Evolutionary conservation across 2,888 invertebrate genomes (phyloP), one percentile per base, ranked within the genome.

Genomic region (Ormyrus nitidulus): DNA sequence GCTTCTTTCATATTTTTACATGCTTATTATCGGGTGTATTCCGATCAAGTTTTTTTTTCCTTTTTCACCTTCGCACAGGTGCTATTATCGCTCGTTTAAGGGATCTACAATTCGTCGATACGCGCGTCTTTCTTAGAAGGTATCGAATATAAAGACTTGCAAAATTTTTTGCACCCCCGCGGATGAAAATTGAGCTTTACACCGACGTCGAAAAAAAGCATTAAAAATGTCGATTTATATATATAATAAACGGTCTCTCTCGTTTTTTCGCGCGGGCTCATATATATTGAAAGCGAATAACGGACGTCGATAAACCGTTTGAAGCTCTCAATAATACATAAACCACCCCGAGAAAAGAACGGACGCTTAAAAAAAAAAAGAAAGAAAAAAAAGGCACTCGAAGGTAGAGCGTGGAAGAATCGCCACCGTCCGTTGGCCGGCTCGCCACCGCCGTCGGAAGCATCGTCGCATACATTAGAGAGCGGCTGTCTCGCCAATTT

Each of bases 261-360:
- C 13, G 13, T 46, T 6, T 34, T 34, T 4, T 2, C 34, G 34
- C 34, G 34, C 34, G 34, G 34, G 4, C 34, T 34, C 10, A 48
- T 61, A 58, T 13, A 58, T 70, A 61, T 61, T 61, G 11, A 13
- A 51, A 46, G 19, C 62, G 69, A 54, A 34, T 34, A 76, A 68
- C 75, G 46, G 75, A 49, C 75, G 46, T 19, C 65, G 65, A 74
- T 74, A 19, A 65, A 65, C 56, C 73, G 73, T 74, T 74, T 56
- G 48, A 49, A 74, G 5, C 48, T 48, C 49, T 72, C 62, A 62
- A 72, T 44, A 62, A 62, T 62, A 34, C 48, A 72, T 72, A 8
- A 53, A 34, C 61, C 19, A 44, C 2, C 74, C 48, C 8, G 11
- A 48, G 59, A 49, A 48, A 13, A 5, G 48, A 48, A 51, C 53